Percentiles rank a stretch among this genome's conserved stretches.
These are phyloP conservation scores for Saccostrea glomerata DNA, from an alignment of 1,140 invertebrate species.

Conservation along the genomic window DNA sequence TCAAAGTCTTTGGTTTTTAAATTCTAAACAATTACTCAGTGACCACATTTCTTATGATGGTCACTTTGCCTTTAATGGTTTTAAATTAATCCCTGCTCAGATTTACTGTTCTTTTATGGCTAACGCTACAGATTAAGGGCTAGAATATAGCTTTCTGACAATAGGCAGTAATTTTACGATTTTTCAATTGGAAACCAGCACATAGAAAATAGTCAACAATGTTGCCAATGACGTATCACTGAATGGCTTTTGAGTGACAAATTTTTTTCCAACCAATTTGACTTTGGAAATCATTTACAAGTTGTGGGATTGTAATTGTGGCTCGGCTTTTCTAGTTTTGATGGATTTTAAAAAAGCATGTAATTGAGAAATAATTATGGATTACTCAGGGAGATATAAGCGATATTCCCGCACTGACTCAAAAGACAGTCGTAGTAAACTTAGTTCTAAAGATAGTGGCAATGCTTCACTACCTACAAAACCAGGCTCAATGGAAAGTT, in stretches of 20 bases:
- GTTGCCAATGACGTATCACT: neutral
- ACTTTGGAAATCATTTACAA: neutral
- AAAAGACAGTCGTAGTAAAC: constrained; percentile 33
- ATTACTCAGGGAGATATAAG: constrained; percentile 8
- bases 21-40: neutral
- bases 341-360: constrained; percentile 10
- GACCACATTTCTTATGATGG: neutral
- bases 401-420: constrained; percentile 19
- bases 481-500: neutral
- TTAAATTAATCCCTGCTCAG: neutral
- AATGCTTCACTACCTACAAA: neutral
- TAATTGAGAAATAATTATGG: constrained; percentile 29
- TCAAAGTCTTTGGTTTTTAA: constrained; percentile 1
- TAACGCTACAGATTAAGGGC: constrained; percentile 22
- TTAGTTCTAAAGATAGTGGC: constrained; percentile 9
- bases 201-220: neutral
- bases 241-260: neutral
- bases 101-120: neutral
- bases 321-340: neutral
- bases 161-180: neutral
- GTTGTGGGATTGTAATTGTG: neutral
- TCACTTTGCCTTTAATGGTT: neutral
- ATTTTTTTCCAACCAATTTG: constrained; percentile 14
- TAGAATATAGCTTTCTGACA: neutral
- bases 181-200: constrained; percentile 19